Conservation (phyloP, 64 coral and sea anemone genomes). For the Stylophora pistillata region DNA sequence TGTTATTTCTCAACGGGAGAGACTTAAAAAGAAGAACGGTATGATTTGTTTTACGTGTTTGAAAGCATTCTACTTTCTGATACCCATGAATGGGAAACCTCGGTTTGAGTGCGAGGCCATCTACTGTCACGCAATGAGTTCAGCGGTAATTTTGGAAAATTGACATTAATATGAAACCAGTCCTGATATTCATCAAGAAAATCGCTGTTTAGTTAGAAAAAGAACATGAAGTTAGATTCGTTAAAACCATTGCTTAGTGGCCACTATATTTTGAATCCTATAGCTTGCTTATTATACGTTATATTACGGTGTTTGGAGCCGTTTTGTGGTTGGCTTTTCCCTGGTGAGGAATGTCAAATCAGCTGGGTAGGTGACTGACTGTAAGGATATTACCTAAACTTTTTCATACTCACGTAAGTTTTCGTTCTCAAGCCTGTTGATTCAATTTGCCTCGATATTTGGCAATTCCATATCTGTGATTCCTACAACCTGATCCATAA, state of each 20-base stretch:
- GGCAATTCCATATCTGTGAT: too few species aligned
- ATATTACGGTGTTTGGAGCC: conserved; percentile 74
- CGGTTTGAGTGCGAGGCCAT: neutral
- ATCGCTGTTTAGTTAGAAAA: neutral
- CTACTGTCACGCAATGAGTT: conserved; percentile 18
- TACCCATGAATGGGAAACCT: too few species aligned
- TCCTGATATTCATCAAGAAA: neutral
- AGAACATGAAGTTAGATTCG: conserved; percentile 33
- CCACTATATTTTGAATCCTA: conserved; percentile 89
- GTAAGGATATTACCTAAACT: too few species aligned
- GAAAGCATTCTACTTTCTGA: too few species aligned
- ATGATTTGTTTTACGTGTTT: too few species aligned
- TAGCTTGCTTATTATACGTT: conserved; percentile 65
- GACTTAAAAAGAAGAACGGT: too few species aligned
- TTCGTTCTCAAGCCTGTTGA: too few species aligned
- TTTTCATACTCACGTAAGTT: too few species aligned
- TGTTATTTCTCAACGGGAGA: too few species aligned
- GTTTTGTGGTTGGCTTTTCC: conserved; percentile 93
- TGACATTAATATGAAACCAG: neutral
- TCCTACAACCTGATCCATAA: too few species aligned
- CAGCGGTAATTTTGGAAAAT: conserved; percentile 47
- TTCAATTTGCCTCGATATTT: too few species aligned
- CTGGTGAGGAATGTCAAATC: conserved; percentile 74
- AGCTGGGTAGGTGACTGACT: conserved; percentile 65
- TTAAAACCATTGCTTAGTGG: conserved; percentile 65